Percentiles rank a stretch among this genome's conserved stretches.
Evolutionary conservation across 2,113 vertebrate genomes (phyloP).

Genomic region (Ancistrus triradiatus): DNA sequence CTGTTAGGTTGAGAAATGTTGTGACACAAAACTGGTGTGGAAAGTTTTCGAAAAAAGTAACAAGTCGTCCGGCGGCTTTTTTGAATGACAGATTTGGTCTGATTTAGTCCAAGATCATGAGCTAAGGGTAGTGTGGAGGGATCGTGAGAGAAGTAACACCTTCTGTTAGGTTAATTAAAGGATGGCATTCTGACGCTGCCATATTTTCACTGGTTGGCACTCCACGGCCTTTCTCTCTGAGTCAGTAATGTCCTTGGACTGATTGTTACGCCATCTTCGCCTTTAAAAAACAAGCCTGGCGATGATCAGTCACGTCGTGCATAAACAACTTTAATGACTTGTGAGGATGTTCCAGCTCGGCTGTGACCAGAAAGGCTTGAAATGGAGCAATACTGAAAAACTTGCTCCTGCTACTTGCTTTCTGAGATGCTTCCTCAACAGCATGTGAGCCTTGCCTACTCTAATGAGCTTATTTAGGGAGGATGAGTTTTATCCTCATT

Average conservation of each 20-base stretch:
- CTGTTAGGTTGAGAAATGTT: constrained; percentile 39
- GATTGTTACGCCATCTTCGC: neutral
- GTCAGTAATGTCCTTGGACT: neutral
- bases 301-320: constrained; percentile 13
- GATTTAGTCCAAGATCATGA: too few relatives aligned
- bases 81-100: neutral
- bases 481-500: constrained; percentile 20
- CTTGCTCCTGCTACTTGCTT: too few relatives aligned
- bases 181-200: neutral
- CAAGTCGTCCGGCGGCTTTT: too few relatives aligned
- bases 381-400: constrained; percentile 17
- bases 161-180: constrained; percentile 3
- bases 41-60: constrained; percentile 4
- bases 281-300: neutral
- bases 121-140: neutral
- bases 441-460: constrained; percentile 2
- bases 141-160: neutral
- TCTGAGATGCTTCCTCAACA: too few relatives aligned
- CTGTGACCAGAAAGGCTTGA: constrained; percentile 12
- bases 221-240: too few relatives aligned
- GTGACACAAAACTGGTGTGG: constrained; percentile 15
- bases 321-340: constrained; percentile 33
- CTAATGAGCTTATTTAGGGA: constrained; percentile 37
- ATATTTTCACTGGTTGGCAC: too few relatives aligned
- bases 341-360: constrained; percentile 12